Evolutionary conservation across 2,797 vertebrate genomes (phyloP).

Genomic region (Odontamblyopus rebecca): DNA sequence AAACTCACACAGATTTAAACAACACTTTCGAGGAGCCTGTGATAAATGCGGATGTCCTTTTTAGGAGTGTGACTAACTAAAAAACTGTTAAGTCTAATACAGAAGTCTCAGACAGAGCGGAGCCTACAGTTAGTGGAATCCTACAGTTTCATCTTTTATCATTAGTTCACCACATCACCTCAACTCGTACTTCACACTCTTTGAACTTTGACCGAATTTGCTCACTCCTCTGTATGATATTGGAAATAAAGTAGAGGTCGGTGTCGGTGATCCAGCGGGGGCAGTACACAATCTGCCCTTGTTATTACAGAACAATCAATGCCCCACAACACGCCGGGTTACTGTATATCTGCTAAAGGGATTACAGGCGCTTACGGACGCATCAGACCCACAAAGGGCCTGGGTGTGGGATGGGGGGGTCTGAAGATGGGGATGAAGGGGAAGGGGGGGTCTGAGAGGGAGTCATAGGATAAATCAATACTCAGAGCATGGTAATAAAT

Average conservation of each 20-base stretch:
- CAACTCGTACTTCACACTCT: not conserved
- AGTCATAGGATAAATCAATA: slow-evolving; percentile 70
- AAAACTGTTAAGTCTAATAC: too few relatives aligned
- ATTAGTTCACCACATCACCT: not conserved
- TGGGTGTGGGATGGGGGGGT: slow-evolving; percentile 14
- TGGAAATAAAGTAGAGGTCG: slow-evolving; percentile 18
- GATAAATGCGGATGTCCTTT: too few relatives aligned
- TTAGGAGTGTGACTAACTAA: too few relatives aligned
- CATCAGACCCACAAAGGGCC: slow-evolving; percentile 41
- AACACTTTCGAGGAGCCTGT: too few relatives aligned
- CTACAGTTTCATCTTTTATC: too few relatives aligned
- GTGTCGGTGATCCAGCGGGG: slow-evolving; percentile 11
- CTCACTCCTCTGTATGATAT: slow-evolving; percentile 7
- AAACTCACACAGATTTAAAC: too few relatives aligned
- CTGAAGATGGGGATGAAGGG: too few relatives aligned
- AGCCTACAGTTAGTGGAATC: too few relatives aligned
- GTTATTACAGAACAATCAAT: slow-evolving; percentile 59
- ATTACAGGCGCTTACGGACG: slow-evolving; percentile 53
- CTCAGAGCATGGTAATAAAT: slow-evolving; percentile 70
- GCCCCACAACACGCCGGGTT: slow-evolving; percentile 44
- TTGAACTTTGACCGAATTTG: slow-evolving; percentile 8
- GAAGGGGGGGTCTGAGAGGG: slow-evolving; percentile 10
- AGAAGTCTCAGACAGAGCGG: too few relatives aligned
- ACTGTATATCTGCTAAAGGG: slow-evolving; percentile 47
- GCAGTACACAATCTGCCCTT: slow-evolving; percentile 34